These are phyloP conservation scores for Aphelenchoides bicaudatus DNA, from an alignment of 2,888 invertebrate genomes.

Conservation along the genomic window DNA sequence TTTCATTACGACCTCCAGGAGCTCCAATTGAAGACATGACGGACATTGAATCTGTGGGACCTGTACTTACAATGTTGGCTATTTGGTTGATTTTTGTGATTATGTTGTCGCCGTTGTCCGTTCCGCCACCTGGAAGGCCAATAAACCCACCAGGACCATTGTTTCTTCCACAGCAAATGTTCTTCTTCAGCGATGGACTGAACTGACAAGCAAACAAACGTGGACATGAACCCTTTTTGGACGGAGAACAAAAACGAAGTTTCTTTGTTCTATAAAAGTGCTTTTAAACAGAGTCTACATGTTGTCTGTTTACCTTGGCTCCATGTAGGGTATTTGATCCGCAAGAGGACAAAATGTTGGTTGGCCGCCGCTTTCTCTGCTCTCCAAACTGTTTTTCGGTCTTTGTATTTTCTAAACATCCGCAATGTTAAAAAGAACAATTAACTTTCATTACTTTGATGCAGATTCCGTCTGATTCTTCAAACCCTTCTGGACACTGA, in stretches of 20 bases:
- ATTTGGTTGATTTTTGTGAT: slow-evolving; percentile 13
- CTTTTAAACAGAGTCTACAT: too few species aligned
- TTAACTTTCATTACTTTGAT: slow-evolving; percentile 18
- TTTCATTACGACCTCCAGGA: slow-evolving; percentile 20
- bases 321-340: slow-evolving; percentile 52
- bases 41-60: too few species aligned
- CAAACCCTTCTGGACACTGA: slow-evolving; percentile 46
- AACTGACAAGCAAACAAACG: slow-evolving; percentile 53
- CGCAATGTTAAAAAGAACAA: too few species aligned
- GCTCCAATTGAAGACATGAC: background rate
- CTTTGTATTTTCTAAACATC: too few species aligned
- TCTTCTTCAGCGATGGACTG: slow-evolving; percentile 47
- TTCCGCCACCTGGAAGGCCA: slow-evolving; percentile 9
- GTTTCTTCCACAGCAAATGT: slow-evolving; percentile 51
- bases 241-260: slow-evolving; percentile 49
- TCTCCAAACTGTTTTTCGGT: slow-evolving; percentile 22
- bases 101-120: background rate
- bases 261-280: slow-evolving; percentile 44
- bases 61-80: slow-evolving; percentile 10
- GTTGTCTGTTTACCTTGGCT: too few species aligned
- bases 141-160: background rate
- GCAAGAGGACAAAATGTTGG: slow-evolving; percentile 50
- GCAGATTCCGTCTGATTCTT: slow-evolving; percentile 39
- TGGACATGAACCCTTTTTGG: slow-evolving; percentile 29
- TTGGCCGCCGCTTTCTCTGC: background rate